Conservation (phyloP, 2,888 invertebrate genomes). For the Drosophila anomalata region DNA sequence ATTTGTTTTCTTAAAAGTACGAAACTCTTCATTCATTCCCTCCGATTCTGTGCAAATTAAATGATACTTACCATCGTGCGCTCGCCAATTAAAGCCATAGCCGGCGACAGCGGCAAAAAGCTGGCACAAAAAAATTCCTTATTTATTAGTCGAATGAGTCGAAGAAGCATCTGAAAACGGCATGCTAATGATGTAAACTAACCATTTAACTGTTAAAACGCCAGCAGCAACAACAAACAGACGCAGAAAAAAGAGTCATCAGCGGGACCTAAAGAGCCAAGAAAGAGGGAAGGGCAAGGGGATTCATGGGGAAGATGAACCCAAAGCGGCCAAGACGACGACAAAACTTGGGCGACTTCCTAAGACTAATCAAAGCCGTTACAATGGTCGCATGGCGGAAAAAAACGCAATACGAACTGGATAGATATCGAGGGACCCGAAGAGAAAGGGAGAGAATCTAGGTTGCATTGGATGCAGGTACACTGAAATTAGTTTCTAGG, state of each 20-base stretch:
- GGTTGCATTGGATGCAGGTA: conserved; percentile 71
- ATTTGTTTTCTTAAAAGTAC: neutral
- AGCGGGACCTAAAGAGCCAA: conserved; percentile 24
- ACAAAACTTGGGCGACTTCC: conserved; percentile 41
- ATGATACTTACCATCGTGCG: conserved; percentile 15
- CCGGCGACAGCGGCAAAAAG: conserved; percentile 31
- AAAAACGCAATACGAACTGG: conserved; percentile 51
- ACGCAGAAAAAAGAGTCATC: conserved; percentile 40
- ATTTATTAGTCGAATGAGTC: conserved; percentile 62
- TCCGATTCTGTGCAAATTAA: conserved; percentile 45
- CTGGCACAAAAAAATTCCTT: conserved; percentile 56
- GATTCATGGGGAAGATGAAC: conserved; percentile 28
- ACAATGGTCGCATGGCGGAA: conserved; percentile 65
- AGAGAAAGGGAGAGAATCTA: conserved; percentile 67
- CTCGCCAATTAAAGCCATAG: conserved; percentile 36
- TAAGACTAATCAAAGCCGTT: conserved; percentile 73
- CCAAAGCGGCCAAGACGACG: conserved; percentile 18
- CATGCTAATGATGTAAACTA: conserved; percentile 79
- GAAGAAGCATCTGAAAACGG: conserved; percentile 31
- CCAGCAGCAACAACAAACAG: conserved; percentile 61
- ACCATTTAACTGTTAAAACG: conserved; percentile 74
- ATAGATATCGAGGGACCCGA: conserved; percentile 5
- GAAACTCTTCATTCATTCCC: neutral
- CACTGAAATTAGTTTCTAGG: neutral
- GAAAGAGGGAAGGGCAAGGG: conserved; percentile 6